Evolutionary conservation across 1,140 invertebrate genomes (phyloP).

Genomic region (Orius insidiosus): DNA sequence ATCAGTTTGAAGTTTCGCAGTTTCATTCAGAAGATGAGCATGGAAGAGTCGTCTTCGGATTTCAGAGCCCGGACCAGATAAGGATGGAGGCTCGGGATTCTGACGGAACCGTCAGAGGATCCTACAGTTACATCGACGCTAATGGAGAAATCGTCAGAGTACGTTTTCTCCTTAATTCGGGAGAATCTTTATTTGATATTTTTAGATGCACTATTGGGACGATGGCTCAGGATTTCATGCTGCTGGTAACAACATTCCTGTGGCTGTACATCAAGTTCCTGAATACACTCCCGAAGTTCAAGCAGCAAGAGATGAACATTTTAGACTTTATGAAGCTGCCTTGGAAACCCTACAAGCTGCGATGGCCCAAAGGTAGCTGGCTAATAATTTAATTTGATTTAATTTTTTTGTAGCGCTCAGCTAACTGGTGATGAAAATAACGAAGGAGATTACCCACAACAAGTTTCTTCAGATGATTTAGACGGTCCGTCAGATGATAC

Average conservation of each 20-base stretch:
- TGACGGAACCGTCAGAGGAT: slow-evolving; percentile 26
- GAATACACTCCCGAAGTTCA: slow-evolving; percentile 26
- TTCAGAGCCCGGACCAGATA: slow-evolving; percentile 20
- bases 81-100: slow-evolving; percentile 21
- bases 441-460: neutral
- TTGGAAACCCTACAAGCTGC: slow-evolving; percentile 13
- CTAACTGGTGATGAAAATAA: neutral
- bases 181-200: neutral
- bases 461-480: neutral
- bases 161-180: slow-evolving; percentile 7
- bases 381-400: neutral
- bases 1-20: slow-evolving; percentile 10
- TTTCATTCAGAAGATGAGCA: slow-evolving; percentile 17
- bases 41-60: slow-evolving; percentile 20
- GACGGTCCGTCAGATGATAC: slow-evolving; percentile 10
- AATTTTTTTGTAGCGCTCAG: neutral
- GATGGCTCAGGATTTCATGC: slow-evolving; percentile 22
- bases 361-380: neutral
- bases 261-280: slow-evolving; percentile 14
- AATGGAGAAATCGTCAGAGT: slow-evolving; percentile 24
- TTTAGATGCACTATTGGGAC: slow-evolving; percentile 24
- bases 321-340: slow-evolving; percentile 22
- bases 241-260: slow-evolving; percentile 19
- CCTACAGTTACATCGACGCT: slow-evolving; percentile 26
- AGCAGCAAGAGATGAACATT: slow-evolving; percentile 22